Evolutionary conservation across 2,888 invertebrate species (phyloP).

Genomic region (Apeira syringaria): DNA sequence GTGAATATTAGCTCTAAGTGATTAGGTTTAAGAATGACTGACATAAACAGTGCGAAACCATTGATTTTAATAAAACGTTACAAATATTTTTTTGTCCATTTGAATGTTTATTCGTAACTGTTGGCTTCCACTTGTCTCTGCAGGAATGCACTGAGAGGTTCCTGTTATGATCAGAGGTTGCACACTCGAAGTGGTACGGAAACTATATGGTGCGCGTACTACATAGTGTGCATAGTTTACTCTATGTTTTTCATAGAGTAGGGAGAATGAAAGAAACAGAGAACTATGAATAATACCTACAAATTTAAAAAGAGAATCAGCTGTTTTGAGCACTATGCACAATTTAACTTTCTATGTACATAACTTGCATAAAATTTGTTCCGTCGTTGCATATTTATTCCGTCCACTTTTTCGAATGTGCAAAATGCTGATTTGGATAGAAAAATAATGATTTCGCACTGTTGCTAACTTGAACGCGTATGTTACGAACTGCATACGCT

Average conservation of each 20-base stretch:
- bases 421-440: slow-evolving; percentile 39
- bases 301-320: background rate
- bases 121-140: slow-evolving; percentile 1
- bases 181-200: slow-evolving; percentile 10
- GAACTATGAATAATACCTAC: background rate
- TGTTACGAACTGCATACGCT: slow-evolving; percentile 23
- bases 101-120: slow-evolving; percentile 11
- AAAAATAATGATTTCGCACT: slow-evolving; percentile 64
- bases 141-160: background rate
- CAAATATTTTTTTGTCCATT: slow-evolving; percentile 18
- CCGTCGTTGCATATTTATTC: too few relatives aligned
- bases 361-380: slow-evolving; percentile 25
- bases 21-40: slow-evolving; percentile 62
- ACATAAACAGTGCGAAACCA: slow-evolving; percentile 66
- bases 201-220: background rate
- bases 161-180: slow-evolving; percentile 6
- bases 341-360: slow-evolving; percentile 5
- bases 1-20: slow-evolving; percentile 66
- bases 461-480: slow-evolving; percentile 42
- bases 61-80: slow-evolving; percentile 35
- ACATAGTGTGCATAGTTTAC: too few relatives aligned
- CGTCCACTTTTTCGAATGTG: slow-evolving; percentile 78
- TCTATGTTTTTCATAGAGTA: too few relatives aligned
- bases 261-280: background rate
- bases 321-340: slow-evolving; percentile 6